Evolutionary conservation across 2,888 invertebrate species (phyloP).

Genomic region (Acrocyrtus sp.): DNA sequence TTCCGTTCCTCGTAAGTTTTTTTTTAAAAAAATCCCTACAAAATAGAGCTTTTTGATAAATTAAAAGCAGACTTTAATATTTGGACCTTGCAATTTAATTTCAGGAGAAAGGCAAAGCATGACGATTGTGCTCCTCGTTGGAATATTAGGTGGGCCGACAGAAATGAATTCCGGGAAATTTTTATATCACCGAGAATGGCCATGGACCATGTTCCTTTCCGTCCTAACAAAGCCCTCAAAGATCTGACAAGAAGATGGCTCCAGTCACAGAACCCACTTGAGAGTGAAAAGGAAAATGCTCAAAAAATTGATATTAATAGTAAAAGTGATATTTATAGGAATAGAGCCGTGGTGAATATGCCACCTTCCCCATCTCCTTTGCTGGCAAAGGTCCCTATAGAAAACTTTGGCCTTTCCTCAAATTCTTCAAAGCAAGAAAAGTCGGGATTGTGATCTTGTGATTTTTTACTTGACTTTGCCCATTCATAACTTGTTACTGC

Average conservation of each 20-base stretch:
- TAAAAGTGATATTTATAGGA: background rate
- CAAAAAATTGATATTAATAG: conserved; percentile 14
- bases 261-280: background rate
- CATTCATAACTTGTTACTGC: too few relatives aligned
- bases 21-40: background rate
- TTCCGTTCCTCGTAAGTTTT: conserved; percentile 28
- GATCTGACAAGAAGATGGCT: conserved; percentile 31
- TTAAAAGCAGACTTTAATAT: too few relatives aligned
- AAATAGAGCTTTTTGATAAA: background rate
- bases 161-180: conserved; percentile 83
- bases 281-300: background rate
- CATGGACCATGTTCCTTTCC: conserved; percentile 85
- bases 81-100: background rate
- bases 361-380: background rate
- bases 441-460: too few relatives aligned
- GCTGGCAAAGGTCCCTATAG: background rate
- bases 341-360: background rate
- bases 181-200: conserved; percentile 87
- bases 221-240: conserved; percentile 75
- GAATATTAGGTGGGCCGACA: conserved; percentile 82
- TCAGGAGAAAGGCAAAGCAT: background rate
- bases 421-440: too few relatives aligned
- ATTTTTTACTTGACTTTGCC: too few relatives aligned
- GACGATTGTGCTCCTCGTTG: conserved; percentile 65
- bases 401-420: too few relatives aligned